phyloP scores from a whole-genome alignment of 2,113 vertebrate species.

The Empidonax alnorum region DNA sequence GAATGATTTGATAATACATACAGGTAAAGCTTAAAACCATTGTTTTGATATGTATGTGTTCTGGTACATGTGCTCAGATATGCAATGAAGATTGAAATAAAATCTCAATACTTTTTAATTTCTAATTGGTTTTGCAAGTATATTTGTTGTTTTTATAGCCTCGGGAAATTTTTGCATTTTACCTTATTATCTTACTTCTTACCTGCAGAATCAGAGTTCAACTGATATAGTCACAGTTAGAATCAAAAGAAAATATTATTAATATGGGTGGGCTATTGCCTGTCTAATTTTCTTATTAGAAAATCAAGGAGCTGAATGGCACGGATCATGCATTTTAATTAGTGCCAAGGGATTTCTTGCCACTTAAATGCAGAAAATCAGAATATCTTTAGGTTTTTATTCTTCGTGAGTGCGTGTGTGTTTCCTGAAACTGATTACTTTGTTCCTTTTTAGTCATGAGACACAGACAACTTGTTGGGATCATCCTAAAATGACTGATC shows the following conservation, averaged over 20 bases:
- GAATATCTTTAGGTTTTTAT: not conserved
- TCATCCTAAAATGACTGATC: constrained; percentile 95
- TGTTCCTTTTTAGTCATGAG: constrained; percentile 82
- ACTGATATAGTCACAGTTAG: not conserved
- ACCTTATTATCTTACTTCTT: not conserved
- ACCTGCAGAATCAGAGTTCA: not conserved
- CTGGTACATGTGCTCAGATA: not conserved
- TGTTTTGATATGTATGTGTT: not conserved
- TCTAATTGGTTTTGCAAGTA: not conserved
- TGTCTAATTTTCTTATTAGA: not conserved
- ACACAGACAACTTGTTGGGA: constrained; percentile 96
- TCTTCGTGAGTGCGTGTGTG: not conserved
- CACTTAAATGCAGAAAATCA: not conserved
- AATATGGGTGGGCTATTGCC: not conserved
- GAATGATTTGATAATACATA: not conserved
- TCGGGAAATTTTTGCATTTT: not conserved
- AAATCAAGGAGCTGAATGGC: not conserved
- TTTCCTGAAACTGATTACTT: constrained; percentile 1
- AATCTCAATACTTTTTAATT: not conserved
- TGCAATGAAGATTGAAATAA: not conserved
- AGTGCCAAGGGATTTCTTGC: not conserved
- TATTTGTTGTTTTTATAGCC: not conserved
- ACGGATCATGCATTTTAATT: not conserved
- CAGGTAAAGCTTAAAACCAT: not conserved
- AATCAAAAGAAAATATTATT: not conserved